Base-by-base conservation (phyloP, 2,113 vertebrate genomes). In the Hiodon alosoides region DNA sequence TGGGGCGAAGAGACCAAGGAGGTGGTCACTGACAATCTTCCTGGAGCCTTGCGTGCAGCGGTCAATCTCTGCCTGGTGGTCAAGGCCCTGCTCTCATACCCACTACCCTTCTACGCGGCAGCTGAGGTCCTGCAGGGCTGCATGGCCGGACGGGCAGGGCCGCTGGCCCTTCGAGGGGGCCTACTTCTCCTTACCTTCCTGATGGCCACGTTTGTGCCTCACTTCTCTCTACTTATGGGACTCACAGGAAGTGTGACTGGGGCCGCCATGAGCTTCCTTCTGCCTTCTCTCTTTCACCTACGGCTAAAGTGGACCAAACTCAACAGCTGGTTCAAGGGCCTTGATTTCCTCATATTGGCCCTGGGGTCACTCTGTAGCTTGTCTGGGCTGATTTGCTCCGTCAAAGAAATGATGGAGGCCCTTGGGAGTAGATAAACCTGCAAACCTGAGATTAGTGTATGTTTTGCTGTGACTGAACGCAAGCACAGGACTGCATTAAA, bases 81-180 rank as follows among this genome's bases (percentile, higher is more conserved):
- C 1, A 94, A 93, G 73, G 90, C 91, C 51, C 87, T 90, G 47
- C 87, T 93, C 72, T 94, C 93, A 77, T 94, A 91, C 83, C 91
- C 91, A 55, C 85, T 93, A 82, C 91, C 92, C 6, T 93, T 93
- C 83, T 91, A 89, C 79, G 86, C 92, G 53, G 85, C 85, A n/a
- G 85, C 90, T 69, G 89, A 94, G 83, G 87, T 93, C 61, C 81
- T 93, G 5, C 84, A 86, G 48, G 80, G 58, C 48, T 90, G 84
- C 73, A 76, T 92, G 52, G 11, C 16, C 59, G 47, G 31, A 50
- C 31, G 4, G 67, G 57, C 5, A 4, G 67, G 11, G 75, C 74
- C 74, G 14, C 77, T 89, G 0, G 71, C 84, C 71, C 80, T 93
- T 71, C 84, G 88, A 82, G 81, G 84, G 2, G 73, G 77, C 52